phyloP scores from a whole-genome alignment of 2,113 vertebrate species.

The Proterorhinus semilunaris region DNA sequence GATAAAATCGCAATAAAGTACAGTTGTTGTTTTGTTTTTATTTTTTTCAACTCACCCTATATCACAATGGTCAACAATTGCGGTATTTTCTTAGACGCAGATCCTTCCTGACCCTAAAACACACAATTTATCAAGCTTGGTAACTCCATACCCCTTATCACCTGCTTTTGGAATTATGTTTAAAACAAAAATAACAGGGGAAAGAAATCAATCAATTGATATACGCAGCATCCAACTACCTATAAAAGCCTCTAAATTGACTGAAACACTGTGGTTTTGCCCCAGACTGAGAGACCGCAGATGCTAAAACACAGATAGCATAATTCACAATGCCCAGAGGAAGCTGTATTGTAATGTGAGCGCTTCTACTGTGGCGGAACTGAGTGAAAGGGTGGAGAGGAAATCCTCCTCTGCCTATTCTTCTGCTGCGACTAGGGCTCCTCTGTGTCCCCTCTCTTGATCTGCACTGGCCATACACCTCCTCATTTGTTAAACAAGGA shows the following conservation, averaged over 20 bases:
- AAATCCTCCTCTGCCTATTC: slow-evolving; percentile 49
- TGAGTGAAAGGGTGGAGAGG: slow-evolving; percentile 38
- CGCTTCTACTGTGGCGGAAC: slow-evolving; percentile 23
- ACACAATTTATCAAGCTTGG: background rate
- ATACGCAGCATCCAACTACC: too few species aligned
- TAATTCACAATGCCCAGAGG: background rate
- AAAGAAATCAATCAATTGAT: background rate
- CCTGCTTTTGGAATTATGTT: background rate
- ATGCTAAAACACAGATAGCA: background rate
- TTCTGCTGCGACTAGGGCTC: slow-evolving; percentile 28
- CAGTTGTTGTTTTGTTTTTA: too few species aligned
- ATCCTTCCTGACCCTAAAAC: background rate
- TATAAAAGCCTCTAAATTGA: background rate
- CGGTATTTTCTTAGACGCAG: too few species aligned
- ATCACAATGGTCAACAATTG: too few species aligned
- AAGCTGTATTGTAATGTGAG: slow-evolving; percentile 1
- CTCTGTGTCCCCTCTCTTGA: slow-evolving; percentile 38
- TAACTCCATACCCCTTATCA: background rate
- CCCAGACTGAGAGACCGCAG: background rate
- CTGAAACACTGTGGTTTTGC: background rate
- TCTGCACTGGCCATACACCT: slow-evolving; percentile 15
- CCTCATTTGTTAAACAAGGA: slow-evolving; percentile 49
- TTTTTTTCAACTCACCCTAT: too few species aligned
- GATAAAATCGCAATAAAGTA: too few species aligned
- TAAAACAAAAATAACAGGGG: background rate